These are phyloP conservation scores for Eremophila alpestris DNA, from an alignment of 2,797 vertebrate species.

Conservation along the genomic window DNA sequence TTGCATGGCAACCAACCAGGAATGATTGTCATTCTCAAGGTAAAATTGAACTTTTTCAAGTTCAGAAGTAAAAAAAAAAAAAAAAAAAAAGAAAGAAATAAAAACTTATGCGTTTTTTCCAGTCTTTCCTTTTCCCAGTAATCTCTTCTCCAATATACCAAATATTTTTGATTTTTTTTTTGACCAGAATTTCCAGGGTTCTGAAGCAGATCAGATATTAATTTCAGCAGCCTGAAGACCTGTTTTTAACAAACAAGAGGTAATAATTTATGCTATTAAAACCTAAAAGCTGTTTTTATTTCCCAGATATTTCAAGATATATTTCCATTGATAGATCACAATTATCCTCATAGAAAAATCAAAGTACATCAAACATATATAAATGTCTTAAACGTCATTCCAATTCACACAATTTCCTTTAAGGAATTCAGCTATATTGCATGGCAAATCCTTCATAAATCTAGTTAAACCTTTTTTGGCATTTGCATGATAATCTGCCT, in stretches of 20 bases:
- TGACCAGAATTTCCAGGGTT: neutral
- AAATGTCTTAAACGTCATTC: neutral
- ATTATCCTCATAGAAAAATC: neutral
- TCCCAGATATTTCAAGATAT: neutral
- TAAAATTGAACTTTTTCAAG: neutral
- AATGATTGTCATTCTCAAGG: neutral
- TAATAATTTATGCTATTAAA: neutral
- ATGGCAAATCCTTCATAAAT: neutral
- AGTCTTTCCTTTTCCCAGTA: neutral
- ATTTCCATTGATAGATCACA: neutral
- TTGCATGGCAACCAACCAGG: neutral
- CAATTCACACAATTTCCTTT: neutral
- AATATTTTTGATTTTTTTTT: neutral
- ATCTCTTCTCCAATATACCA: neutral
- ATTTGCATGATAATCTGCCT: neutral
- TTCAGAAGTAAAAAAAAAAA: neutral
- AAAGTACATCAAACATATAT: neutral
- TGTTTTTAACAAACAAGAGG: neutral
- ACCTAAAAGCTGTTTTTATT: neutral
- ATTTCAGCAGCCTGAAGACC: neutral
- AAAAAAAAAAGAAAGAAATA: neutral
- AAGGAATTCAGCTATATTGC: neutral
- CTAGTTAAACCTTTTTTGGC: neutral
- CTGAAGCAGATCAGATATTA: neutral
- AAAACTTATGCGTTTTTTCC: neutral